Evolutionary conservation across 2,113 vertebrate genomes (phyloP).

Genomic region (Acrocephalus arundinaceus): DNA sequence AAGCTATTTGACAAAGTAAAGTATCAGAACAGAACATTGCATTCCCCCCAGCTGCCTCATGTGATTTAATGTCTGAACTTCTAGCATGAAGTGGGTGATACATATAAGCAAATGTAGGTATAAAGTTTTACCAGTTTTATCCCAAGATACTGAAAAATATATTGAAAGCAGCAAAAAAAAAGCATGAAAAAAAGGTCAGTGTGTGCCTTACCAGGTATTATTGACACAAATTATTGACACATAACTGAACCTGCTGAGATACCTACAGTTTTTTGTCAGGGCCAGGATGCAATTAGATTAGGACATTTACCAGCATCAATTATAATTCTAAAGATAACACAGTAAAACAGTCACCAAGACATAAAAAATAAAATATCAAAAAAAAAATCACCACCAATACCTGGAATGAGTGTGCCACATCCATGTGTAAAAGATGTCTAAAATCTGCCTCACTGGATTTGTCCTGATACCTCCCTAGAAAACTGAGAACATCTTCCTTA

Average conservation of each 20-base stretch:
- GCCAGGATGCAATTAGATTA: not conserved
- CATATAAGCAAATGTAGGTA: not conserved
- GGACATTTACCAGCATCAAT: not conserved
- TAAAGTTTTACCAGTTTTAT: not conserved
- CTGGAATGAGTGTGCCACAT: slow-evolving; percentile 77
- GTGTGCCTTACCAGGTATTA: not conserved
- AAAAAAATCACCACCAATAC: slow-evolving; percentile 52
- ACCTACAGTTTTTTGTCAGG: not conserved
- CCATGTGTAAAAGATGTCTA: slow-evolving; percentile 67
- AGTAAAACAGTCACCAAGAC: not conserved
- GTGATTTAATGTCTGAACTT: not conserved
- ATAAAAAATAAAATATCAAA: not conserved
- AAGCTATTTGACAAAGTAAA: slow-evolving; percentile 71
- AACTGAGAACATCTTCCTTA: slow-evolving; percentile 68
- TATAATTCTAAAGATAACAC: not conserved
- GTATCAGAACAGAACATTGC: not conserved
- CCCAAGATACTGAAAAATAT: not conserved
- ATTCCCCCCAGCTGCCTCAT: not conserved
- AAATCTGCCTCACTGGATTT: slow-evolving; percentile 40
- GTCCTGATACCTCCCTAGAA: slow-evolving; percentile 73
- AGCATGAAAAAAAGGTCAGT: not conserved
- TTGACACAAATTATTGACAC: not conserved
- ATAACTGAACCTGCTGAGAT: not conserved
- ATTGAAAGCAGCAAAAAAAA: not conserved
- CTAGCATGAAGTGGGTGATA: not conserved